Percentiles rank a stretch among this genome's conserved stretches.
Conservation (phyloP, 2,113 vertebrate species). For the Melanerpes aurifrons region DNA sequence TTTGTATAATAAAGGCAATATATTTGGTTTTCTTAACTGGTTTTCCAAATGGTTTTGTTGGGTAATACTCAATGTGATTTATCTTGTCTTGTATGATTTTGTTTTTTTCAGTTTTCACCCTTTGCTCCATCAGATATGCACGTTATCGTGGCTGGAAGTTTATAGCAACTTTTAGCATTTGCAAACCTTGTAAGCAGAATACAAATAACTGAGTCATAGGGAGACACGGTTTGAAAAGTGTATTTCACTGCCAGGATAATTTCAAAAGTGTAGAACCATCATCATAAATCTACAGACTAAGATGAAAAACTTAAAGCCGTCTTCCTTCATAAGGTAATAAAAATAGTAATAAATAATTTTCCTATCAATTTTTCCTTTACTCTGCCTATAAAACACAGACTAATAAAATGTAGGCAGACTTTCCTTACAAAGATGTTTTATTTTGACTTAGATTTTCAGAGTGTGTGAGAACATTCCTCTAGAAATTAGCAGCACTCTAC, state of each 20-base stretch:
- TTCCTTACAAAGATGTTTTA: neutral
- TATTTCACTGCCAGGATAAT: neutral
- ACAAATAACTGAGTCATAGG: neutral
- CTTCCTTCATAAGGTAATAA: neutral
- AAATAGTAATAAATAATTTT: neutral
- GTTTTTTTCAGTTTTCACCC: neutral
- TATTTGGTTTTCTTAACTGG: neutral
- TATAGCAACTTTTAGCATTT: neutral
- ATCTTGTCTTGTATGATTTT: neutral
- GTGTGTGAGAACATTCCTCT: neutral
- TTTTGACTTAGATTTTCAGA: neutral
- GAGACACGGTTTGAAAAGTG: neutral
- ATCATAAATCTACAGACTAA: neutral
- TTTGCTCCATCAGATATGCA: neutral
- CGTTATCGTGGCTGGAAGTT: neutral
- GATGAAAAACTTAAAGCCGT: neutral
- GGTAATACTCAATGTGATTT: neutral
- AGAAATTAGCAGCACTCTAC: neutral
- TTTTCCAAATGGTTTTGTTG: neutral
- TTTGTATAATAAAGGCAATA: neutral
- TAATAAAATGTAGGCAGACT: neutral
- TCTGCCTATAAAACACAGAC: neutral
- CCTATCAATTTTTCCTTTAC: neutral
- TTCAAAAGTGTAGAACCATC: neutral
- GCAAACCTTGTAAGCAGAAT: neutral